These are phyloP conservation scores for Eupithecia exiguata DNA, from an alignment of 2,888 invertebrate genomes.

Conservation along the genomic window DNA sequence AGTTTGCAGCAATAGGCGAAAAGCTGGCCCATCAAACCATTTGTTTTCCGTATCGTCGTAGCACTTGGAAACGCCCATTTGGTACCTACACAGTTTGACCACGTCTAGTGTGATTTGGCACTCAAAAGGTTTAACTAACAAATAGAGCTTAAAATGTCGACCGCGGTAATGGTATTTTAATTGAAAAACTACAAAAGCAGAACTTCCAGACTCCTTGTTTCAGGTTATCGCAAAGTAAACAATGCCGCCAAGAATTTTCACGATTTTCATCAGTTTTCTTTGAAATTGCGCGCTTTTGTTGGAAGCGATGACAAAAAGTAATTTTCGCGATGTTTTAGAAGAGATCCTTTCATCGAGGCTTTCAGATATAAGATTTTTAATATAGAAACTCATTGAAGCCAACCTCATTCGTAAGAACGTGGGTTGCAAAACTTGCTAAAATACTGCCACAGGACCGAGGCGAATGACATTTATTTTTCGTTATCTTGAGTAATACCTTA, in stretches of 20 bases:
- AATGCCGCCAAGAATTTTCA: not conserved
- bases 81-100: not conserved
- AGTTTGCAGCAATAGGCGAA: too few species aligned
- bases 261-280: constrained; percentile 13
- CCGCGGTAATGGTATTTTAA: not conserved
- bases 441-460: not conserved
- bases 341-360: not conserved
- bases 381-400: constrained; percentile 1
- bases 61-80: too few species aligned
- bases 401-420: not conserved
- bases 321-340: not conserved
- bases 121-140: not conserved
- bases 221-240: constrained; percentile 7
- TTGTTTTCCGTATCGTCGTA: too few species aligned
- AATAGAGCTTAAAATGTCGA: not conserved
- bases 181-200: constrained; percentile 4
- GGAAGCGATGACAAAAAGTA: not conserved
- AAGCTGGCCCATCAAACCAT: too few species aligned
- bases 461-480: not conserved
- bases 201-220: not conserved
- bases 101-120: not conserved
- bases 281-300: constrained; percentile 17
- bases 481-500: too few species aligned
- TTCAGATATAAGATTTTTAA: not conserved
- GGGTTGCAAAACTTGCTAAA: not conserved